Conservation (phyloP, 2,113 vertebrate species). For the Galbula dea region DNA sequence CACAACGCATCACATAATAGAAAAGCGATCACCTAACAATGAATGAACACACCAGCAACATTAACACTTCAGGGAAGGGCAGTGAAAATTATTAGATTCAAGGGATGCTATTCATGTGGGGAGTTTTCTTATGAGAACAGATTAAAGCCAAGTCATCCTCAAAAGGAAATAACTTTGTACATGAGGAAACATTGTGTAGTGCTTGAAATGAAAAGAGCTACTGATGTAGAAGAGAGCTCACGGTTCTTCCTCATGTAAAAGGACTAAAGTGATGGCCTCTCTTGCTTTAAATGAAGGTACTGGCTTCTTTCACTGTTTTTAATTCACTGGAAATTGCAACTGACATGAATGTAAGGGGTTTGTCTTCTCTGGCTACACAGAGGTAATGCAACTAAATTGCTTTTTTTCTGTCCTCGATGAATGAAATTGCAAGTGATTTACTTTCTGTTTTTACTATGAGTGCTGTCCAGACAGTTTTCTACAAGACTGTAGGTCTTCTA, state of each 20-base stretch:
- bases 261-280: background rate
- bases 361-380: background rate
- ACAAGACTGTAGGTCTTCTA: background rate
- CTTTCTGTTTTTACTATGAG: background rate
- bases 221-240: background rate
- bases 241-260: background rate
- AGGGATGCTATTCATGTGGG: background rate
- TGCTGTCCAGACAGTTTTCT: background rate
- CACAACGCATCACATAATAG: background rate
- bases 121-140: background rate
- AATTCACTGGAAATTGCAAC: background rate
- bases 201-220: background rate
- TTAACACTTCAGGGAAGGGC: constrained; percentile 8
- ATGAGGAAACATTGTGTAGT: background rate
- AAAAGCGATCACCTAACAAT: background rate
- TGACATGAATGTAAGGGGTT: background rate
- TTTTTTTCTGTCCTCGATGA: background rate
- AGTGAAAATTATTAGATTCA: constrained; percentile 18
- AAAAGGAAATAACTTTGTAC: background rate
- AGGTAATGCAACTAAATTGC: background rate
- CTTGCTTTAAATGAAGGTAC: background rate
- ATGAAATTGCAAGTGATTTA: background rate
- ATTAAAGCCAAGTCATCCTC: constrained; percentile 3
- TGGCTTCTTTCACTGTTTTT: background rate
- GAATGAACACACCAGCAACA: constrained; percentile 7